A percentile compares a stretch with the other conserved stretches of the same genome.
Conservation (phyloP, 2,113 vertebrate genomes). For the Haemorhous mexicanus region DNA sequence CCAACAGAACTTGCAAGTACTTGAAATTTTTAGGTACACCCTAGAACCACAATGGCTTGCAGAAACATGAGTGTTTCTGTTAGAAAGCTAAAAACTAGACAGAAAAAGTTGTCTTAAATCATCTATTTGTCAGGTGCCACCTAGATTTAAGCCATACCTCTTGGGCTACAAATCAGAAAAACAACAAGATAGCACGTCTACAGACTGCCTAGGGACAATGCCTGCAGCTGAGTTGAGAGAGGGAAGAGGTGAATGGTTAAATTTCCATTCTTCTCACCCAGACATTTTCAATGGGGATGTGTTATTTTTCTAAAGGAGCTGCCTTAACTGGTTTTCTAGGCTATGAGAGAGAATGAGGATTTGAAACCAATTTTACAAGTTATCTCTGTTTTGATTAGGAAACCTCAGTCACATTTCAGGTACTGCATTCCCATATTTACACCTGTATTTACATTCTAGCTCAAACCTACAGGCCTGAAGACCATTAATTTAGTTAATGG, state of each 20-base stretch:
- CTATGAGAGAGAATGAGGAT: not conserved
- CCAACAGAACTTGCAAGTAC: not conserved
- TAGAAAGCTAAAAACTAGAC: not conserved
- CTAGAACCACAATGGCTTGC: not conserved
- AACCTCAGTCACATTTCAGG: not conserved
- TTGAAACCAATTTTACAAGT: not conserved
- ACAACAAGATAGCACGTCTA: not conserved
- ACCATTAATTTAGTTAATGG: not conserved
- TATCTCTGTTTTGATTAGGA: not conserved
- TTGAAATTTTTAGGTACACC: not conserved
- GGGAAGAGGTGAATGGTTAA: not conserved
- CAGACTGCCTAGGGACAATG: not conserved
- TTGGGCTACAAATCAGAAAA: not conserved
- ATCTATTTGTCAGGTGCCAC: not conserved
- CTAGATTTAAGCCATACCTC: not conserved
- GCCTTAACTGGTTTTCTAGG: not conserved
- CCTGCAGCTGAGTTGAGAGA: not conserved
- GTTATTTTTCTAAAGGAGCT: not conserved
- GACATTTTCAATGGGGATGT: not conserved
- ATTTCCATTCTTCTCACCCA: not conserved
- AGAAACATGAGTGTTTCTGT: not conserved
- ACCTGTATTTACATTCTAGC: not conserved
- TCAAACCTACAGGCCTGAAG: not conserved
- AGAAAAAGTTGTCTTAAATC: not conserved
- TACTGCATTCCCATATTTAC: not conserved